phyloP scores from a whole-genome alignment of 2,888 invertebrate species.

The Pammene aurita region DNA sequence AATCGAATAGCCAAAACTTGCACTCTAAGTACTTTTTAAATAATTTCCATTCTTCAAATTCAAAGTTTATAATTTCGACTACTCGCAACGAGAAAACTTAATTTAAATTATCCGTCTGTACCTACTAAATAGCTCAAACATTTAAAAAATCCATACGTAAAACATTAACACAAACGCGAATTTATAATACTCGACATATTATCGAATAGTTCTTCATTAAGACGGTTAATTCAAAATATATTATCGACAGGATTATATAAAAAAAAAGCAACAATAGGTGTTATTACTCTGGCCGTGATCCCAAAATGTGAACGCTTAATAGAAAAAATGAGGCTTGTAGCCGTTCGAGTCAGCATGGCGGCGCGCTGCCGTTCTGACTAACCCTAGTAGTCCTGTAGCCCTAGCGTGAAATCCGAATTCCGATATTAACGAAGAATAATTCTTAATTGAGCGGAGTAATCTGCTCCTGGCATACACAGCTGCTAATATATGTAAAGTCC shows the following conservation, averaged over 20 bases:
- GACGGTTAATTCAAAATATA: constrained; percentile 14
- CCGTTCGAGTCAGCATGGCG: constrained; percentile 45
- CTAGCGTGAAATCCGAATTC: neutral
- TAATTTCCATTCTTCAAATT: neutral
- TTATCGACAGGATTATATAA: constrained; percentile 21
- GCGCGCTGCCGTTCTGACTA: constrained; percentile 1
- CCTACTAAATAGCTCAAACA: neutral
- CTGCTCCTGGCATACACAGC: too few species aligned
- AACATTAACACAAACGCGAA: too few species aligned
- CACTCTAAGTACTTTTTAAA: neutral
- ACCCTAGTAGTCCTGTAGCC: neutral
- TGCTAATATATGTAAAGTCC: too few species aligned
- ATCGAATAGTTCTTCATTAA: neutral
- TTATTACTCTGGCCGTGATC: constrained; percentile 72
- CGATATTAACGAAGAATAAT: neutral
- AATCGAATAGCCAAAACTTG: constrained; percentile 15
- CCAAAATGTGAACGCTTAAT: constrained; percentile 63
- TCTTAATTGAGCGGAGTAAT: too few species aligned
- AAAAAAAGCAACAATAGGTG: constrained; percentile 56
- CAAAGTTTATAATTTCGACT: constrained; percentile 1
- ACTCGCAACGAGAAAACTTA: constrained; percentile 12
- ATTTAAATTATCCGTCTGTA: constrained; percentile 20
- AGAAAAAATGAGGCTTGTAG: constrained; percentile 55
- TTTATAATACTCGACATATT: neutral
- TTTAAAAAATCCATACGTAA: neutral